Evolutionary conservation across 1,140 invertebrate species (phyloP), one percentile per base, ranked within the genome.

Genomic region (Caenorhabditis tropicalis): DNA sequence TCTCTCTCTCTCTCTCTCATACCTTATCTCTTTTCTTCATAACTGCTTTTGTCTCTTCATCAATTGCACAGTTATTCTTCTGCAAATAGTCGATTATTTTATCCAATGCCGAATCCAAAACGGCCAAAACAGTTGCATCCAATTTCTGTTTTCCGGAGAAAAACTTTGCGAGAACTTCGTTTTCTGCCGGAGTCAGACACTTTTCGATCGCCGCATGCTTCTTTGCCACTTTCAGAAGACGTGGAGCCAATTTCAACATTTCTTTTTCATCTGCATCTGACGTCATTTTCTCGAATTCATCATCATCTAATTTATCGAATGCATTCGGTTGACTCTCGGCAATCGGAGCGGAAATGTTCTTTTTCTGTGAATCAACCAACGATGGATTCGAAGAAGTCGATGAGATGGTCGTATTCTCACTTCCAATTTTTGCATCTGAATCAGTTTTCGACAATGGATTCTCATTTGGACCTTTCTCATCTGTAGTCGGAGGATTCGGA

Each of bases 51-150:
- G 65, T 74, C 21, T 74, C 65, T 10, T 74, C 65, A 74, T 74
- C 65, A n/a, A 74, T 29, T 10, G 65, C 65, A 43, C 65, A 74
- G 43, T 74, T 74, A 43, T 74, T 74, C 36, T 74, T 74, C 19
- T 74, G 65, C 36, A 74, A 74, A 43, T 74, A 74, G 27, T 74
- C 65, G n/a, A 74, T 74, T 43, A 74, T 74, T 36, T 74, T 74
- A 24, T 74, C 65, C 19, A 74, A 15, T 12, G 65, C 65, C 33
- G 65, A 74, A 74, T 74, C 65, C 33, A 74, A 43, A 21, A 74
- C 36, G 24, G 65, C 65, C 36, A 74, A 24, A 21, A 74, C 65
- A 43, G 33, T 24, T 24, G 65, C 33, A 43, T 74, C 65, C 19
- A 74, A 24, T 10, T 74, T 74, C 65, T 74, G 65, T 24, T 74